Evolutionary conservation across 2,888 invertebrate species (phyloP), one percentile per base, ranked within the genome.

Genomic region (Allophyes oxyacanthae): DNA sequence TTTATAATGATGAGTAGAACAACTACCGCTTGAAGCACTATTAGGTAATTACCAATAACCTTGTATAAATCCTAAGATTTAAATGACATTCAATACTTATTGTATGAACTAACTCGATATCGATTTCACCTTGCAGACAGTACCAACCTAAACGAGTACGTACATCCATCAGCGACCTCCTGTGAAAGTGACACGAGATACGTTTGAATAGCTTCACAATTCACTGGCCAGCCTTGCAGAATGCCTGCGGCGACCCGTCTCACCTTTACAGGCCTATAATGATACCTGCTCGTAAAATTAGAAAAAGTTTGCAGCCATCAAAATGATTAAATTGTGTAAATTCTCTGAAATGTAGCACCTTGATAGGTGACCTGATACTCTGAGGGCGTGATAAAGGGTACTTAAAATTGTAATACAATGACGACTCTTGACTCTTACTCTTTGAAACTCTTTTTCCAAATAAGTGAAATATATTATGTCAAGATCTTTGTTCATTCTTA

Each of bases 201-300:
- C 36, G 45, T 49, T 42, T 54, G 53, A 54, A 37, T 20, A 40
- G 37, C 34, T 57, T 64, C 6, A 48, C 72, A 40, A 62, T 58
- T 62, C 55, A 62, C 37, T 55, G 52, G 8, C 30, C 54, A 61
- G 61, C 65, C 57, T 48, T 4, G 20, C 42, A 15, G 42, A 42
- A 14, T n/a, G 20, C n/a, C 28, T 9, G 32, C 13, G 33, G 15
- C 28, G 33, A 4, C 45, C 20, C 33, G 9, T 8, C 33, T 54
- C 68, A 66, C 56, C 64, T 69, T 56, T 26, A 0, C 25, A 44
- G 52, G 33, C 42, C 32, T 14, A 11, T 15, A 33, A 10, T 30
- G 13, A 36, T 44, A 28, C 50, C 54, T 30, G 25, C 40, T 11
- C 13, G 30, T 8, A 55, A 30, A 68, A 54, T 28, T 37, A 9